Evolutionary conservation across 2,113 vertebrate genomes (phyloP), one percentile per base, ranked within the genome.

Genomic region (Limnothrissa miodon): DNA sequence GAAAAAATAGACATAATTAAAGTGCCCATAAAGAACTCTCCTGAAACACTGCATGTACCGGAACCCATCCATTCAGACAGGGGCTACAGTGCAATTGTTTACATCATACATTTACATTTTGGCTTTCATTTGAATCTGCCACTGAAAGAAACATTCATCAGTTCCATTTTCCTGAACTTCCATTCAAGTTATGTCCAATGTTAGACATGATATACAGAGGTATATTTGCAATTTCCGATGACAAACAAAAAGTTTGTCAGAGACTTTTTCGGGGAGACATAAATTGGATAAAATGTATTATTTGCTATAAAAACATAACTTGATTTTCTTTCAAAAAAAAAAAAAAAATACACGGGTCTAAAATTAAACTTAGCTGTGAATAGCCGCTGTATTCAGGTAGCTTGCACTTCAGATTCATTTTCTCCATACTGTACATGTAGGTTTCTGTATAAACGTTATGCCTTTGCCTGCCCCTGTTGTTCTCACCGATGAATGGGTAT

Each of bases 101-200:
- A 42, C 29, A 5, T 51, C 79, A 78, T 66, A 66, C n/a, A 66
- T 79, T 39, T 79, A 70, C 39, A 84, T 82, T 46, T 82, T 74
- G 29, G 33, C 66, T 74, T 79, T 80, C 80, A 80, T 33, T 15
- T 53, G 45, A 29, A 0, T 48, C 39, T 2, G 10, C 25, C 45
- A 45, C 45, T 81, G 44, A 84, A 78, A 83, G 66, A 48, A 39
- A 86, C 84, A 83, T 87, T 90, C 83, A 85, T 29, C 23, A 39
- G 46, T 42, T 25, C 45, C 44, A 79, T 11, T 79, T 51, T 81
- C 81, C 45, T 39, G 62, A 78, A 66, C 33, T 82, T 74, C 74
- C 15, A 84, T 74, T 83, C 56, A 39, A 83, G 53, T 19, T 45
- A 42, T 48, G n/a, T n/a, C n/a, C n/a, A 23, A 79, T 45, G 23